A percentile compares a stretch with the other conserved stretches of the same genome.
Conservation (phyloP, 2,888 invertebrate species). For the Gibbula magus region DNA sequence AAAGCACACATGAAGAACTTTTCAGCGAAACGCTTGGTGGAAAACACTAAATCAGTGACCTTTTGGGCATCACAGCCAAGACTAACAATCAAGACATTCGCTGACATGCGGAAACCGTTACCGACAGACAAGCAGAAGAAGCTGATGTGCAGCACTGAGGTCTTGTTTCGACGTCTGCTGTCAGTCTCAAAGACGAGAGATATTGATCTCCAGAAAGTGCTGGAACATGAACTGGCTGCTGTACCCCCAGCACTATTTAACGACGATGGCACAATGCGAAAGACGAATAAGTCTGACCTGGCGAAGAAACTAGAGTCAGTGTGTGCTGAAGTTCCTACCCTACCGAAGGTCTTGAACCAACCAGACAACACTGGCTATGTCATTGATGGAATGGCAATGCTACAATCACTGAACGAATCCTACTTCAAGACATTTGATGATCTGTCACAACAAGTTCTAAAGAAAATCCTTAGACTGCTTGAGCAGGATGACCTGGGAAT, state of each 20-base stretch:
- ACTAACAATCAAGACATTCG: neutral
- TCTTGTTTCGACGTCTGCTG: slow-evolving; percentile 29
- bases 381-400: slow-evolving; percentile 27
- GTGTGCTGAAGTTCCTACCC: slow-evolving; percentile 13
- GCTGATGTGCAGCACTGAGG: neutral
- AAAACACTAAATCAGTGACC: neutral
- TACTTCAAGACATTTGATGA: slow-evolving; percentile 16
- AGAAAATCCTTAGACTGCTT: neutral
- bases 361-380: slow-evolving; percentile 20
- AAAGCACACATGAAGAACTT: neutral
- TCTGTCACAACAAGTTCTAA: neutral
- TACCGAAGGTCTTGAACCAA: neutral
- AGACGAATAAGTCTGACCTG: slow-evolving; percentile 28
- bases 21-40: neutral
- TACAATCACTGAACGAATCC: neutral
- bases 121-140: slow-evolving; percentile 14
- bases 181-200: slow-evolving; percentile 28
- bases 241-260: slow-evolving; percentile 26
- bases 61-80: neutral
- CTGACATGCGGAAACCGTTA: slow-evolving; percentile 24
- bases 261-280: slow-evolving; percentile 30
- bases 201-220: slow-evolving; percentile 19
- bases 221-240: slow-evolving; percentile 28
- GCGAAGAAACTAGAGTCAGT: slow-evolving; percentile 31
- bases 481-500: neutral